Evolutionary conservation across 2,888 invertebrate genomes (phyloP).

Genomic region (Heliconius aoede): DNA sequence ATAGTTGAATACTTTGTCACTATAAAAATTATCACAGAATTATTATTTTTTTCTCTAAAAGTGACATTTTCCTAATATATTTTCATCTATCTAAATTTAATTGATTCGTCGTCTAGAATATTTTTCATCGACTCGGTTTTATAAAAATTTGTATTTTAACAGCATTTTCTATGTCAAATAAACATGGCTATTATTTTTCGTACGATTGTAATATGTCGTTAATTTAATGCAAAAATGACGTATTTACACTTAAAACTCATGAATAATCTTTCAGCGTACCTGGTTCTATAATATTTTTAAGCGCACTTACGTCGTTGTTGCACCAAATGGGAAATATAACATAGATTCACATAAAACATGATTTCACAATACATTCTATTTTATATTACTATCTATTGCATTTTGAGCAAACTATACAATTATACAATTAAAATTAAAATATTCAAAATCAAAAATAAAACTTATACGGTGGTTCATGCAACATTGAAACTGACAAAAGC

Average conservation of each 20-base stretch:
- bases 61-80: conserved; percentile 40
- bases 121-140: conserved; percentile 45
- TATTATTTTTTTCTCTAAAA: conserved; percentile 37
- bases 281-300: neutral
- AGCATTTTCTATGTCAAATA: conserved; percentile 3
- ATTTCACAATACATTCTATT: neutral
- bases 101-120: conserved; percentile 45
- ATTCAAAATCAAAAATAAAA: conserved; percentile 13
- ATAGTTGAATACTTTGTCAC: conserved; percentile 40
- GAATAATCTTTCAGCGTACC: too few species aligned
- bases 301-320: neutral
- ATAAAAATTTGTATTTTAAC: neutral
- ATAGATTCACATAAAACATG: conserved; percentile 1
- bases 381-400: conserved; percentile 17
- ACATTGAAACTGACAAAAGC: conserved; percentile 36
- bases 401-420: conserved; percentile 30
- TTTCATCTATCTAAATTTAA: conserved; percentile 41
- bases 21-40: conserved; percentile 51
- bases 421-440: conserved; percentile 16
- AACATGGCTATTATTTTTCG: neutral
- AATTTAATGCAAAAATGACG: neutral
- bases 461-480: conserved; percentile 34
- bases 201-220: too few species aligned
- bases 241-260: neutral
- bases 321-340: neutral